Base-by-base conservation (phyloP, 2,113 vertebrate species). In the Tupaia chinensis region DNA sequence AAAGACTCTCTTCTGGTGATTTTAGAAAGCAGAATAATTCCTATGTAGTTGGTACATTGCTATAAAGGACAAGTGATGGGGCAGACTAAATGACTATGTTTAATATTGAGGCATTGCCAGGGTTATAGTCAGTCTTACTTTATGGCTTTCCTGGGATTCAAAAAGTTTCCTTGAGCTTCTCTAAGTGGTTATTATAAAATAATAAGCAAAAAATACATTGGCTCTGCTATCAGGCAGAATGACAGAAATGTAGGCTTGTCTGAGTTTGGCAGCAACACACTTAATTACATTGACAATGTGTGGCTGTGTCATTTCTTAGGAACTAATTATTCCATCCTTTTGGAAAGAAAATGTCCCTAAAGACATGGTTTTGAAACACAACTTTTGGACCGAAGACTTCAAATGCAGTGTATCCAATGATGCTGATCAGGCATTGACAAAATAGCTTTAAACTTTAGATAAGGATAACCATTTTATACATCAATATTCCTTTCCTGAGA, bases 211-310 rank as follows among this genome's bases (percentile, higher is more conserved):
- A 34, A 32, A 63, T 58, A 2, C 81, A 56, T 96, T 97, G 82
- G 78, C 56, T 82, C 53, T 92, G 66, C 2, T 72, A 96, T 88
- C 25, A 95, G 70, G 65, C 78, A 89, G 56, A 89, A 70, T 72
- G 94, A 97, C 73, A 83, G 94, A 96, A 97, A 97, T 25, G 2
- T 94, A 94, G 13, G 27, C 85, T 44, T 76, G 19, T 87, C 85
- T 91, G 76, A 95, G 53, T 93, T 95, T 98, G 95, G 94, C 95
- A 97, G 76, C 29, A 74, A 63, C 60, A 92, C 32, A 7, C 95
- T 98, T 97, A 97, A 97, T 96, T 94, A 98, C 79, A 98, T 93
- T 81, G 97, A 29, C 29, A 83, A 53, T 91, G 56, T 89, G 83
- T 87, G 56, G 61, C 12, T 76, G 20, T 96, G 92, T 95, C 95